These are phyloP conservation scores for Chionodraco myersi DNA, from an alignment of 2,113 vertebrate species.

Conservation along the genomic window DNA sequence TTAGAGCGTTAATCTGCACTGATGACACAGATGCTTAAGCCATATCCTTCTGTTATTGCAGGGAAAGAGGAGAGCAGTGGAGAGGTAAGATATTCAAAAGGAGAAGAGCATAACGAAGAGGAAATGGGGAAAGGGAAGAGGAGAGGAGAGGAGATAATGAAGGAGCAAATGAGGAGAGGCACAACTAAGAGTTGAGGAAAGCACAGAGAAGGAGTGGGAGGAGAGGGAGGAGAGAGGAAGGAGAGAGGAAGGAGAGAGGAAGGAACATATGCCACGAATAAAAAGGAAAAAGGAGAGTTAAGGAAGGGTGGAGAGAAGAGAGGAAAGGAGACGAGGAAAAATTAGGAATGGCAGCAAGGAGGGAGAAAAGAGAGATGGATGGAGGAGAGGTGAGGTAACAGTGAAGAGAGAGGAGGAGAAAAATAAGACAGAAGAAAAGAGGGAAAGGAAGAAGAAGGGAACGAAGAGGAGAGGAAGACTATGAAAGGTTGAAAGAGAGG, in stretches of 20 bases:
- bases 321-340: neutral
- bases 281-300: neutral
- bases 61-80: neutral
- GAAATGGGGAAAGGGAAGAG: too few species aligned
- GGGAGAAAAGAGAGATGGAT: neutral
- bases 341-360: neutral
- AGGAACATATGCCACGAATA: too few species aligned
- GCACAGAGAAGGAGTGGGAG: neutral
- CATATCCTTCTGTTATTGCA: constrained; percentile 67
- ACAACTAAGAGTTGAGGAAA: neutral
- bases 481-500: neutral
- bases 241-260: too few species aligned
- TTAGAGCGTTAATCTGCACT: constrained; percentile 77
- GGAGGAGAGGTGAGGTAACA: neutral
- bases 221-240: neutral
- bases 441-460: neutral
- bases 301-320: neutral
- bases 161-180: neutral
- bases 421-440: too few species aligned
- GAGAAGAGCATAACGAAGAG: too few species aligned
- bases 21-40: constrained; percentile 75
- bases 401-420: neutral
- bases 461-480: neutral
- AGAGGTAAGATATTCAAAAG: neutral
- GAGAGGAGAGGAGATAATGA: neutral